These are phyloP conservation scores for Nyctereutes procyonoides DNA, from an alignment of 2,113 vertebrate genomes.

Conservation along the genomic window DNA sequence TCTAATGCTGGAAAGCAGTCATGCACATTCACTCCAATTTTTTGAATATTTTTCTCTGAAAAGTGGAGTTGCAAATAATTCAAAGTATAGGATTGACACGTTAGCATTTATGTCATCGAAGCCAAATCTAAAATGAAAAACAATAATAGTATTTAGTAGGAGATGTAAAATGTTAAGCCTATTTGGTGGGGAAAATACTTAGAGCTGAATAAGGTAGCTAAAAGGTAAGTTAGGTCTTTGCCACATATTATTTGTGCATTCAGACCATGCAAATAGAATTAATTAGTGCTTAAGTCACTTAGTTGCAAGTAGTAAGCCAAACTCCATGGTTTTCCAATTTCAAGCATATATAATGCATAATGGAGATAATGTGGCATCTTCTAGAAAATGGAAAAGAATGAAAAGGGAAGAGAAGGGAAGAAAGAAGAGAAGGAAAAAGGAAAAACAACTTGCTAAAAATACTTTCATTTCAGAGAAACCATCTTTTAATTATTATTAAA, in stretches of 20 bases:
- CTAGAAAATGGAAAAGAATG: background rate
- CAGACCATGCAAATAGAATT: constrained; percentile 6
- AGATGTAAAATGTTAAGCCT: background rate
- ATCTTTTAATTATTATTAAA: constrained; percentile 38
- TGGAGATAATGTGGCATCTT: background rate
- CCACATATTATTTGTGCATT: background rate
- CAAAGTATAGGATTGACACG: background rate
- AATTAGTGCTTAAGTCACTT: background rate
- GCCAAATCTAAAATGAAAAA: constrained; percentile 57
- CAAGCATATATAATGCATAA: constrained; percentile 31
- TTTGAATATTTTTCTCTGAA: constrained; percentile 32
- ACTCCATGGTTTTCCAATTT: constrained; percentile 55
- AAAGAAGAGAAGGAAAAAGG: background rate
- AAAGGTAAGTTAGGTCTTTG: constrained; percentile 45
- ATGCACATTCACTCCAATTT: background rate
- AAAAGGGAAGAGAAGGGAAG: background rate
- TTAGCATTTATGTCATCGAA: constrained; percentile 18
- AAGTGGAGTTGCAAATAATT: constrained; percentile 3
- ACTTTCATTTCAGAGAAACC: constrained; percentile 47
- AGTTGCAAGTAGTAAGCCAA: background rate
- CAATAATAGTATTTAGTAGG: background rate
- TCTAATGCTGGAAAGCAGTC: background rate
- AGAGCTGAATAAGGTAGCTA: constrained; percentile 31
- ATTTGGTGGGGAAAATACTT: constrained; percentile 7
- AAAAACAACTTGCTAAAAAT: constrained; percentile 36